Percentiles rank a stretch among this genome's conserved stretches.
Conservation (phyloP, 2,113 vertebrate genomes). For the Caranx melampygus region DNA sequence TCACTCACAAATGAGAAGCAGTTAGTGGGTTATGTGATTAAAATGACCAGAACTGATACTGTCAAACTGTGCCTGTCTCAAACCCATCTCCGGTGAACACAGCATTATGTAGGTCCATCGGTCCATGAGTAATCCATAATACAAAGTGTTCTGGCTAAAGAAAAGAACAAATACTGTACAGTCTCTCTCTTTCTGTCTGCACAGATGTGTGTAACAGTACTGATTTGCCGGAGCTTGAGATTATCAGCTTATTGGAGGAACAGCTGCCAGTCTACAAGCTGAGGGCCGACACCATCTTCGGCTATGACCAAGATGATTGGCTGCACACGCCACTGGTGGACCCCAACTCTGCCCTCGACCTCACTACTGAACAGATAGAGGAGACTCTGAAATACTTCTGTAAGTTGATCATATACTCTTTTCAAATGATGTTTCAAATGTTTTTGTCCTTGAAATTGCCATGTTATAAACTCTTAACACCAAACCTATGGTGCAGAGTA, state of each 20-base stretch:
- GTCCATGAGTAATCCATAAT: background rate
- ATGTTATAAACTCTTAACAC: background rate
- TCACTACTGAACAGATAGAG: slow-evolving; percentile 97
- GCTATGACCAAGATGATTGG: slow-evolving; percentile 99
- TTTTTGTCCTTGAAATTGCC: background rate
- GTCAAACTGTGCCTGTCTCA: background rate
- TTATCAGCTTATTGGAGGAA: slow-evolving; percentile 98
- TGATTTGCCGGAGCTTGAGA: slow-evolving; percentile 98
- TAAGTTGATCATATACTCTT: slow-evolving; percentile 81
- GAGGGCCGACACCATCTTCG: slow-evolving; percentile 97
- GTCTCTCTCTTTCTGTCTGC: slow-evolving; percentile 35
- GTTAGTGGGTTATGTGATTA: background rate
- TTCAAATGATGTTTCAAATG: background rate
- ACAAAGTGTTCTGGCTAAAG: background rate
- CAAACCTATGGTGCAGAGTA: background rate
- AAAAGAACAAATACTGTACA: background rate
- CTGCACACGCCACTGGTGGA: slow-evolving; percentile 95
- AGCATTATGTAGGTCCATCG: background rate
- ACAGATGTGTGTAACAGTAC: slow-evolving; percentile 98
- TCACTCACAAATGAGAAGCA: background rate
- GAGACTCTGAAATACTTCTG: slow-evolving; percentile 99
- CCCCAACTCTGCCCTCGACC: slow-evolving; percentile 88
- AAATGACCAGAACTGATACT: background rate
- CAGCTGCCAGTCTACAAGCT: slow-evolving; percentile 97
- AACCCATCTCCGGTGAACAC: background rate